Conservation (phyloP, 2,113 vertebrate species). For the Chlamydotis undulata region DNA sequence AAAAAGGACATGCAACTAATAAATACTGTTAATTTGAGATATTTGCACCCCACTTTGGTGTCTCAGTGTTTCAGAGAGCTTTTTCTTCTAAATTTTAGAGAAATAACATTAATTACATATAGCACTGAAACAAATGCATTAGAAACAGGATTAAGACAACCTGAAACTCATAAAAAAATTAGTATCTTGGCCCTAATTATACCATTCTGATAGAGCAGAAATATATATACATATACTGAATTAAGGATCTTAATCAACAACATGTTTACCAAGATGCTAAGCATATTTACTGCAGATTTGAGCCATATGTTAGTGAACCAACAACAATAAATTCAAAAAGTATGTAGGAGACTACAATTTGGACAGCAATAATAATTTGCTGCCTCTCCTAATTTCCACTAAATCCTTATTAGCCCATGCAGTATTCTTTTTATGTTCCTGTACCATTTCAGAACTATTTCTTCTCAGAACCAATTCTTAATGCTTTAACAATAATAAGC, state of each 20-base stretch:
- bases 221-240: not conserved
- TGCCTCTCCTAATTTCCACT: constrained; percentile 2
- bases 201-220: not conserved
- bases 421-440: constrained; percentile 22
- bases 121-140: not conserved
- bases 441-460: not conserved
- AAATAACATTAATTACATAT: not conserved
- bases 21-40: not conserved
- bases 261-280: not conserved
- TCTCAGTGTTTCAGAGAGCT: not conserved
- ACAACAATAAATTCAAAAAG: not conserved
- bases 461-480: constrained; percentile 48
- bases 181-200: not conserved
- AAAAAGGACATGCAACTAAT: not conserved
- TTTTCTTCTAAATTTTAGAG: not conserved
- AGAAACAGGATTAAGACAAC: not conserved
- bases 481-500: constrained; percentile 44
- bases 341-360: not conserved
- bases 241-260: not conserved
- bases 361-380: not conserved
- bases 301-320: not conserved
- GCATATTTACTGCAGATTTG: not conserved
- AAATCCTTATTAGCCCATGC: not conserved
- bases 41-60: not conserved
- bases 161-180: not conserved